Evolutionary conservation across 2,797 vertebrate species (phyloP).

Genomic region (Enteromius afrohamiltoni): DNA sequence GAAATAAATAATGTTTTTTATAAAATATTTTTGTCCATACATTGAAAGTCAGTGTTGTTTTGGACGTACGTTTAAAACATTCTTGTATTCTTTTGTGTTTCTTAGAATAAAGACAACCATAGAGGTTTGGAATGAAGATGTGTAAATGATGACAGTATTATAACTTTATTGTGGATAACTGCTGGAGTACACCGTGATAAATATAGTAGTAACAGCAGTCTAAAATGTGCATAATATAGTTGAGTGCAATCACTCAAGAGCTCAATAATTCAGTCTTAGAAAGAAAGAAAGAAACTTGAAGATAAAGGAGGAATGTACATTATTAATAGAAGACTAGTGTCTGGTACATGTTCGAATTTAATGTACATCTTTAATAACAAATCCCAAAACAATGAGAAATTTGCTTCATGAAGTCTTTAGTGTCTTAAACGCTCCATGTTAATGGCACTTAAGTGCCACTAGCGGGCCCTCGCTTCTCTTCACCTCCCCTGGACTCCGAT

Average conservation of each 20-base stretch:
- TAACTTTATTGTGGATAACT: not conserved
- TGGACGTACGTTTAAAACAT: not conserved
- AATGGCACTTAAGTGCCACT: not conserved
- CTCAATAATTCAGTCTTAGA: not conserved
- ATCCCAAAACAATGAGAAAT: not conserved
- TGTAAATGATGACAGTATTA: not conserved
- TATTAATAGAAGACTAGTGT: not conserved
- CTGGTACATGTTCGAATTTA: not conserved
- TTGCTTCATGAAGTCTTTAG: not conserved
- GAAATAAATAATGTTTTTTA: conserved; percentile 1
- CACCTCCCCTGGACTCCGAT: too few relatives aligned
- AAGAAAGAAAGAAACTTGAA: not conserved
- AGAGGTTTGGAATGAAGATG: not conserved
- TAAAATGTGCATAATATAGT: not conserved
- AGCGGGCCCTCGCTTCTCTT: too few relatives aligned
- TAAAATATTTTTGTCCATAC: not conserved
- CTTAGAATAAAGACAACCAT: not conserved
- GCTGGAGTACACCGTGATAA: not conserved
- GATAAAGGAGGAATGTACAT: not conserved
- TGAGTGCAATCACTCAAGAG: not conserved
- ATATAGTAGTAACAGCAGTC: not conserved
- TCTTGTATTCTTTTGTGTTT: not conserved
- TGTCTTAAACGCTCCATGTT: not conserved
- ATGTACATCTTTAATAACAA: not conserved
- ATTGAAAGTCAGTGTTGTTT: conserved; percentile 7